These are phyloP conservation scores for Hydrophis major DNA, from an alignment of 2,797 vertebrate genomes.

Conservation along the genomic window DNA sequence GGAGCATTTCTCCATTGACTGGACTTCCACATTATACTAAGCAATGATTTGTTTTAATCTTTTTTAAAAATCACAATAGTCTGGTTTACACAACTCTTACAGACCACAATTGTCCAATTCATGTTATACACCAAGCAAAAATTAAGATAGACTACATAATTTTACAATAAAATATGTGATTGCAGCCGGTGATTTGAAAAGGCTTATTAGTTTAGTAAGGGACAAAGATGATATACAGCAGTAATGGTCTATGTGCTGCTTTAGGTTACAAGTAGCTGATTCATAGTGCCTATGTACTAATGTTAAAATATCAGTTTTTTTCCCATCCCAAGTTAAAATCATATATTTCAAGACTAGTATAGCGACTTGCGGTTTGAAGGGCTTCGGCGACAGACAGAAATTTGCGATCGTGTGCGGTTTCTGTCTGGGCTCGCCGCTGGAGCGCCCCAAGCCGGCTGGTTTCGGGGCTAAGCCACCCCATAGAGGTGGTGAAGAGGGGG, in stretches of 20 bases:
- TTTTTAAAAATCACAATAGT: neutral
- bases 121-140: neutral
- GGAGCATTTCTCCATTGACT: neutral
- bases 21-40: neutral
- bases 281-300: neutral
- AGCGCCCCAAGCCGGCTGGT: too few species aligned
- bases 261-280: neutral
- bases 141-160: neutral
- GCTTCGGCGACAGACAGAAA: too few species aligned
- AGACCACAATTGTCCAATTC: neutral
- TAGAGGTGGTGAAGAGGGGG: too few species aligned
- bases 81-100: neutral
- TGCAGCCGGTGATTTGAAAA: neutral
- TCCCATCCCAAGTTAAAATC: too few species aligned
- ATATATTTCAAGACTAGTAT: too few species aligned
- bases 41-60: neutral
- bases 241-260: neutral
- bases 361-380: too few species aligned
- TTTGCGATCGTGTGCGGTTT: too few species aligned
- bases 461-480: too few species aligned
- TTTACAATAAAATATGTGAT: neutral
- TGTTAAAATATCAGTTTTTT: neutral
- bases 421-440: too few species aligned
- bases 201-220: neutral
- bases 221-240: neutral